Evolutionary conservation across 2,888 invertebrate genomes (phyloP).

Genomic region (Trachelus stipa): DNA sequence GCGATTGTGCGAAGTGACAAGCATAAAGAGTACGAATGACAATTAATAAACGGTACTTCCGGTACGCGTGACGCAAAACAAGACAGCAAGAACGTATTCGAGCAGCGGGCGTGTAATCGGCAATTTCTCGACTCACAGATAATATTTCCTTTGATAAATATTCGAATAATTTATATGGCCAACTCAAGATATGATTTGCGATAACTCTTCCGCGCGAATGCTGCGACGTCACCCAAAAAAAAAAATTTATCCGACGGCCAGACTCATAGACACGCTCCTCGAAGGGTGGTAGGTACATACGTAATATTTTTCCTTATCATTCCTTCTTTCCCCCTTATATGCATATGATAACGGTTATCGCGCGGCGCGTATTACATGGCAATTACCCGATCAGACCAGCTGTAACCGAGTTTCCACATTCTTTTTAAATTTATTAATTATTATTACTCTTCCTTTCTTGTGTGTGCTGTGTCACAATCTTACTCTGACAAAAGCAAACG

Average conservation of each 20-base stretch:
- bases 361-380: slow-evolving; percentile 27
- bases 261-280: neutral
- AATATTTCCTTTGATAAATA: neutral
- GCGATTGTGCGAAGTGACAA: slow-evolving; percentile 12
- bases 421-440: neutral
- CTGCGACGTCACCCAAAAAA: neutral
- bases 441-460: neutral
- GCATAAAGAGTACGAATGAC: slow-evolving; percentile 4
- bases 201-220: neutral
- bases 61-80: slow-evolving; percentile 6
- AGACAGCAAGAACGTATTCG: slow-evolving; percentile 45
- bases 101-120: slow-evolving; percentile 47
- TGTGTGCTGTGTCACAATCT: neutral
- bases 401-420: slow-evolving; percentile 53
- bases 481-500: neutral
- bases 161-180: slow-evolving; percentile 34
- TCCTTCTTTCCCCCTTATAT: slow-evolving; percentile 7
- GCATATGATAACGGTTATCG: neutral
- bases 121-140: slow-evolving; percentile 37
- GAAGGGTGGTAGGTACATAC: neutral
- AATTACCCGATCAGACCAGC: slow-evolving; percentile 59
- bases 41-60: neutral
- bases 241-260: neutral
- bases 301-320: neutral
- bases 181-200: slow-evolving; percentile 32